Conservation (phyloP, 2,888 invertebrate species). For the Andrena bucephala region DNA sequence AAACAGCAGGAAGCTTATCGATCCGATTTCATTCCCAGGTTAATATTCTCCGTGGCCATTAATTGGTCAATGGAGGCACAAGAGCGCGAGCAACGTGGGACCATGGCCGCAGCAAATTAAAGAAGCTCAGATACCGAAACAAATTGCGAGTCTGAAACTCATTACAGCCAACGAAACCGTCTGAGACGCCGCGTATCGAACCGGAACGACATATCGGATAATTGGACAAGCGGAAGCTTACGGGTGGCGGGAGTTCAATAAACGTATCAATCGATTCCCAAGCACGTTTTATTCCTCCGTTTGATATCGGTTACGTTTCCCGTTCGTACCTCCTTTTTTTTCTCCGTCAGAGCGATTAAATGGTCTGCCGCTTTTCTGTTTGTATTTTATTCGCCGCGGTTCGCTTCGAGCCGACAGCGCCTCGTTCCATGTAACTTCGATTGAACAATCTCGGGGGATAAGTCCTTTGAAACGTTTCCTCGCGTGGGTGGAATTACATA, state of each 20-base stretch:
- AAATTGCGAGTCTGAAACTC: no score
- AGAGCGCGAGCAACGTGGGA: no score
- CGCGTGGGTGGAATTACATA: neutral
- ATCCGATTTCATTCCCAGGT: no score
- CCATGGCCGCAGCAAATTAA: no score
- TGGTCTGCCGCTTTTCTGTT: constrained; percentile 25
- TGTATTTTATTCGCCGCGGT: constrained; percentile 36
- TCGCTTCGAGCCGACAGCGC: constrained; percentile 13
- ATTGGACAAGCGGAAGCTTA: constrained; percentile 34
- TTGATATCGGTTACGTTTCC: constrained; percentile 37
- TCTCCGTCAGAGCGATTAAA: constrained; percentile 33
- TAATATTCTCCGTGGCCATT: no score
- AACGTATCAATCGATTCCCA: constrained; percentile 49
- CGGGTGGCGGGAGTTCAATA: constrained; percentile 42
- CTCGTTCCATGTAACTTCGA: neutral
- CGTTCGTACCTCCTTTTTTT: constrained; percentile 8
- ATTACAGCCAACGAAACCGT: neutral
- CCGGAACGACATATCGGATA: constrained; percentile 29
- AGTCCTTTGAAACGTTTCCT: neutral
- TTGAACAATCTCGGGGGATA: constrained; percentile 12
- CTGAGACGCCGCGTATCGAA: constrained; percentile 7
- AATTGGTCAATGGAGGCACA: no score
- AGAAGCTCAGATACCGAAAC: no score
- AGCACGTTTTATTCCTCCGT: constrained; percentile 40
- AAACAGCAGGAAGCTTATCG: no score